A percentile compares a stretch with the other conserved stretches of the same genome.
phyloP scores from a whole-genome alignment of 1,140 invertebrate genomes.

The Dysdera silvatica region DNA sequence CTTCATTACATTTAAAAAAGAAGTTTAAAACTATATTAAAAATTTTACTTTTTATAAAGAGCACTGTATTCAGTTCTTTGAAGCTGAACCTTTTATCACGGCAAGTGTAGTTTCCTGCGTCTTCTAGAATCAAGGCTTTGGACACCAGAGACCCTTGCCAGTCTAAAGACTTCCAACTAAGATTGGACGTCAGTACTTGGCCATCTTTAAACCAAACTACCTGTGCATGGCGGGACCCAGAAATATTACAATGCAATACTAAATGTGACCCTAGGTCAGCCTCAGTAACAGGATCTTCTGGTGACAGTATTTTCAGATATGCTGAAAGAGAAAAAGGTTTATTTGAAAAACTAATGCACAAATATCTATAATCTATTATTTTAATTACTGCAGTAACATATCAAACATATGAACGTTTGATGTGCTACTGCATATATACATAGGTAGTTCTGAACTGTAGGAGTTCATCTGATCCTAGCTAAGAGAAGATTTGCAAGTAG shows the following conservation, averaged over 20 bases:
- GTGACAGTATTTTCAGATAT: constrained; percentile 5
- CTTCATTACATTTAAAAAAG: neutral
- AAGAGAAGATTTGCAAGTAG: no score
- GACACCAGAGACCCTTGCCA: constrained; percentile 6
- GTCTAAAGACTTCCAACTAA: neutral
- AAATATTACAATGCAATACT: constrained; percentile 24
- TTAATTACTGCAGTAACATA: no score
- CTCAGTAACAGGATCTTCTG: constrained; percentile 11
- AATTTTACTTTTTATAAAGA: constrained; percentile 17
- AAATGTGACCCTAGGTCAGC: constrained; percentile 22
- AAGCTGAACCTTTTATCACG: constrained; percentile 9
- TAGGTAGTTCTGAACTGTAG: no score
- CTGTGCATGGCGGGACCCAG: neutral
- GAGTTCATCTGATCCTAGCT: no score
- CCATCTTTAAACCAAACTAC: constrained; percentile 24
- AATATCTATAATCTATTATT: no score
- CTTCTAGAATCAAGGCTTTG: neutral
- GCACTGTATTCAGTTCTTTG: constrained; percentile 2
- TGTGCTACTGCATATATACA: no score
- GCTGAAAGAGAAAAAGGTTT: neutral
- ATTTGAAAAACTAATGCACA: no score
- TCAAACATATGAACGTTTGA: no score
- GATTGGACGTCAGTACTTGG: neutral
- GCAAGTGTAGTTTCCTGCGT: constrained; percentile 31
- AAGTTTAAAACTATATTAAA: neutral